Conservation (phyloP, 2,113 vertebrate genomes). For the Calypte anna region DNA sequence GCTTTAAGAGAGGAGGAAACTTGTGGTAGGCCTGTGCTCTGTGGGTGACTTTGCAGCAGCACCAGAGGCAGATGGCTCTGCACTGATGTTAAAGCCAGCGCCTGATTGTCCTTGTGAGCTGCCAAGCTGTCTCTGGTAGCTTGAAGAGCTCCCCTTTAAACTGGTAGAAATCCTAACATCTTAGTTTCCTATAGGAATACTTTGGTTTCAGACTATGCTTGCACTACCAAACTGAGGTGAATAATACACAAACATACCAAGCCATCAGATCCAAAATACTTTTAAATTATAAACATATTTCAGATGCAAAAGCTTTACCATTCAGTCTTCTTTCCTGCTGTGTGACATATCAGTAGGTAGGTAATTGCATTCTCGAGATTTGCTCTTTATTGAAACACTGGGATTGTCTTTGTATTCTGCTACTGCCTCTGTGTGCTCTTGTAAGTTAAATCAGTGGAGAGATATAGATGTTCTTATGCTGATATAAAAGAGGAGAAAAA, state of each 20-base stretch:
- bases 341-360: background rate
- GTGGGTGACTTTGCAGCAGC: background rate
- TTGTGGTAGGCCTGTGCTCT: accelerated
- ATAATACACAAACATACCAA: background rate
- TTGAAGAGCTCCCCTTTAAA: background rate
- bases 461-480: background rate
- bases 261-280: background rate
- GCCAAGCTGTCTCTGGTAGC: background rate
- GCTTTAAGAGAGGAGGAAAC: background rate
- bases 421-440: background rate
- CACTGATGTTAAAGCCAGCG: background rate
- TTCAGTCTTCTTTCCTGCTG: background rate
- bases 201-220: background rate
- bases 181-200: background rate
- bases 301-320: background rate
- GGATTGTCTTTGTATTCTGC: background rate
- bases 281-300: constrained; percentile 26
- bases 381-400: constrained; percentile 20
- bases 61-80: background rate
- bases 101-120: background rate
- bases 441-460: background rate
- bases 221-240: background rate
- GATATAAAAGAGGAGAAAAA: background rate
- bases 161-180: background rate
- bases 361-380: background rate